phyloP scores from a whole-genome alignment of 2,797 vertebrate species.

The Syngnathus rostellatus region DNA sequence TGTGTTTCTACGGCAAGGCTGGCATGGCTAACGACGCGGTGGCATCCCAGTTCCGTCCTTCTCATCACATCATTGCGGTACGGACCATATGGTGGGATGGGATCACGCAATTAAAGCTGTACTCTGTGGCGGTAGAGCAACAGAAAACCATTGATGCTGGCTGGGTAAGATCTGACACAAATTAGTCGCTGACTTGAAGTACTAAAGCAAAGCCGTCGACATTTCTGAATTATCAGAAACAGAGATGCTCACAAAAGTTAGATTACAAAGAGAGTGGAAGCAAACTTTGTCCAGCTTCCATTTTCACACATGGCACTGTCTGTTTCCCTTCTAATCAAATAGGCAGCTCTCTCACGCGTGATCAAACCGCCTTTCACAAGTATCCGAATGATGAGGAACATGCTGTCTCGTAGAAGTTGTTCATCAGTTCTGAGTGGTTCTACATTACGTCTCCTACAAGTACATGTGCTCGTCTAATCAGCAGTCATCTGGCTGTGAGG shows the following conservation, averaged over 20 bases:
- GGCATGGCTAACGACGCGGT: slow-evolving; percentile 31
- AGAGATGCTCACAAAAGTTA: background rate
- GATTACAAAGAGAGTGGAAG: slow-evolving; percentile 22
- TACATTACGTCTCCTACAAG: slow-evolving; percentile 36
- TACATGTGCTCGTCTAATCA: slow-evolving; percentile 42
- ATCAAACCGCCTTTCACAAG: background rate
- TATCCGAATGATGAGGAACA: background rate
- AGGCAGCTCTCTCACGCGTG: background rate
- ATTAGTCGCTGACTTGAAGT: slow-evolving; percentile 28
- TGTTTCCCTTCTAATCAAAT: background rate
- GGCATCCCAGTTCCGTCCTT: slow-evolving; percentile 38
- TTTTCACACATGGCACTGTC: background rate
- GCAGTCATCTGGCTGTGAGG: slow-evolving; percentile 32
- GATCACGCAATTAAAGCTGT: slow-evolving; percentile 50
- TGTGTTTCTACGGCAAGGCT: slow-evolving; percentile 27
- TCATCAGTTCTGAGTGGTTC: slow-evolving; percentile 42
- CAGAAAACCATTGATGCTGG: slow-evolving; percentile 20
- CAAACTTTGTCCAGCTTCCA: slow-evolving; percentile 2
- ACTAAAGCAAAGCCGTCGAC: background rate
- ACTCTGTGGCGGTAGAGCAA: slow-evolving; percentile 37
- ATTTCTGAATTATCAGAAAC: too few species aligned
- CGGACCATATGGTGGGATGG: slow-evolving; percentile 63
- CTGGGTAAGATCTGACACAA: slow-evolving; percentile 33
- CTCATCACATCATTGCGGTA: slow-evolving; percentile 49
- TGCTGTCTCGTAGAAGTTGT: slow-evolving; percentile 8